Base-by-base conservation (phyloP, 2,888 invertebrate genomes). In the Molorchus minor region DNA sequence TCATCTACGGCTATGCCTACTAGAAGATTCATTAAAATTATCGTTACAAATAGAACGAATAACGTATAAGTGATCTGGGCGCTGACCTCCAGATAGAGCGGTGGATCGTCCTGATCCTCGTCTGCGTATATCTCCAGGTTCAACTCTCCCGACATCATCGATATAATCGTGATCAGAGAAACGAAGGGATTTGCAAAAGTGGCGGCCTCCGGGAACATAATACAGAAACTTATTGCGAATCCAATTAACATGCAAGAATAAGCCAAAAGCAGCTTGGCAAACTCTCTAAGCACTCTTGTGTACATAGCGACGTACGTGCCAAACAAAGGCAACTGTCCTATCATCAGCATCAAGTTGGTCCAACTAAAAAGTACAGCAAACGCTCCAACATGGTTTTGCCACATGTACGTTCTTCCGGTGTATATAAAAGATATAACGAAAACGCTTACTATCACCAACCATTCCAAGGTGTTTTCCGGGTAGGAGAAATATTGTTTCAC, bases 291-390 rank as follows among this genome's bases (percentile, higher is more conserved):
- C 0, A 93, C 93, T 78, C 91, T 89, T 1, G 93, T 93, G 71
- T 93, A 93, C 94, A 94, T 94, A 0, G 94, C 94, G 1, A 94
- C 93, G 75, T 94, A 94, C 0, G 93, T 90, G 12, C 94, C 94
- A 75, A 94, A 92, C 45, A 93, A 87, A 0, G 94, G 94, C 25
- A 94, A 81, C 72, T 94, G 92, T 0, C 94, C 94, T 55, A 94
- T 90, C 91, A 93, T 93, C 76, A 93, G 83, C 92, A 94, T 93
- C 10, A 93, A 82, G 78, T 94, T 93, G 2, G 92, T 91, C 94
- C 94, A 94, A 2, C 92, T 92, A 29, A 92, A 87, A 3, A 94
- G 84, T 0, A 93, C 92, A 0, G 93, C 92, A 74, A 93, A 91
- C 0, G 93, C 93, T 0, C 93, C 93, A 19, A 94, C 88, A 75